Base-by-base conservation (phyloP, 2,113 vertebrate species). In the Calonectris borealis region DNA sequence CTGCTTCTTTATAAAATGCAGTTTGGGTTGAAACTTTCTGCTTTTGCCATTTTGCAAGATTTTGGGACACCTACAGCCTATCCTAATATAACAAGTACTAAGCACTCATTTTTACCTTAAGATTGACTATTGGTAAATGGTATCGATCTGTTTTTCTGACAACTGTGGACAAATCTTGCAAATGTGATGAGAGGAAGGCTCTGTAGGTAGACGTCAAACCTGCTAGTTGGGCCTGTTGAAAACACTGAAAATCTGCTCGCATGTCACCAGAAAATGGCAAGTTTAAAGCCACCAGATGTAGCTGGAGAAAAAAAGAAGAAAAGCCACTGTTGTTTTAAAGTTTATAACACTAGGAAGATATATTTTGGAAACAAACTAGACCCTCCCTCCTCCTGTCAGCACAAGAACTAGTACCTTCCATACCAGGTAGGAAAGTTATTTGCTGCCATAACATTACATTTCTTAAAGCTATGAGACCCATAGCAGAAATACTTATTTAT, bases 211-310 rank as follows among this genome's bases (percentile, higher is more conserved):
- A 98, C 2, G 96, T 52, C 70, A 99, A 96, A 29, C 99, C 99
- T 57, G 99, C 99, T 7, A 98, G 99, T 55, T 99, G 99, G 83
- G 99, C 99, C 93, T 99, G 99, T 89, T 98, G 98, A 69, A 99
- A 99, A 87, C 99, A 99, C 97, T 99, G 98, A 49, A 98, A 98
- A 96, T 99, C 99, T 4, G 98, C 99, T 25, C 98, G 94, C 94
- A 99, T 94, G 94, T 99, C 98, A 11, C 99, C 99, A 4, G 99
- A 97, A 96, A 99, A 97, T 0, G 99, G 99, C 4, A 96, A 98
- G 93, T 99, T 99, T 97, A 99, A 96, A 40, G 99, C 99, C 61
- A 99, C 99, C 84, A 99, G 97, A 84, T 98, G 99, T 77, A 99
- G 98, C 99, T 99, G 96, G 48, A 86, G 91, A 48, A 32, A 55